Percentiles rank a stretch among this genome's conserved stretches.
phyloP scores from a whole-genome alignment of 2,888 invertebrate species.

The Halictus ligatus region DNA sequence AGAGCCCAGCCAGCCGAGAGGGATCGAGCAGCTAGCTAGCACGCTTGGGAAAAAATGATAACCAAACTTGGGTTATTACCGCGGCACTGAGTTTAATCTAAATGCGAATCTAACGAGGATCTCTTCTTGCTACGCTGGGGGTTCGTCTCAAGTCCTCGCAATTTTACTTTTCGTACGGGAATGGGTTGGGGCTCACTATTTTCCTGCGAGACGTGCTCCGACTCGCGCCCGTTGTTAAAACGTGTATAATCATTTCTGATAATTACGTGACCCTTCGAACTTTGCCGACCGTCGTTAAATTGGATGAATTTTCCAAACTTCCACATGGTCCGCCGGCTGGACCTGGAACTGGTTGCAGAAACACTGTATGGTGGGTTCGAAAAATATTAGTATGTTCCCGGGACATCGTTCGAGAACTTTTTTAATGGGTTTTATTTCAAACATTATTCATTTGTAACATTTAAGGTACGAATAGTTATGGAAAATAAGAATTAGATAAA shows the following conservation, averaged over 20 bases:
- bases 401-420: background rate
- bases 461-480: background rate
- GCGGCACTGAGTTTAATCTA: constrained; percentile 73
- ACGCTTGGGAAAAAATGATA: constrained; percentile 65
- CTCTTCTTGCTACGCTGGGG: constrained; percentile 25
- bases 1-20: constrained; percentile 8
- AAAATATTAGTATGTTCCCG: background rate
- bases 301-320: constrained; percentile 31
- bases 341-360: background rate
- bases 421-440: background rate
- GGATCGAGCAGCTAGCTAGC: constrained; percentile 17
- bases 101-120: constrained; percentile 80
- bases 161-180: constrained; percentile 40
- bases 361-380: background rate
- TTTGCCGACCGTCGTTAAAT: constrained; percentile 37
- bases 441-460: background rate
- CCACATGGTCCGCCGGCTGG: background rate
- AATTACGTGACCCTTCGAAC: constrained; percentile 43
- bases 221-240: constrained; percentile 6
- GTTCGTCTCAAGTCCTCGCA: constrained; percentile 38
- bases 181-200: background rate
- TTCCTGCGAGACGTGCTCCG: constrained; percentile 9
- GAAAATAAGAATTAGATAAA: background rate
- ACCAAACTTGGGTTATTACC: constrained; percentile 75
- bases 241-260: constrained; percentile 47